These are phyloP conservation scores for Diorhabda elongata DNA, from an alignment of 1,140 invertebrate species.

Conservation along the genomic window DNA sequence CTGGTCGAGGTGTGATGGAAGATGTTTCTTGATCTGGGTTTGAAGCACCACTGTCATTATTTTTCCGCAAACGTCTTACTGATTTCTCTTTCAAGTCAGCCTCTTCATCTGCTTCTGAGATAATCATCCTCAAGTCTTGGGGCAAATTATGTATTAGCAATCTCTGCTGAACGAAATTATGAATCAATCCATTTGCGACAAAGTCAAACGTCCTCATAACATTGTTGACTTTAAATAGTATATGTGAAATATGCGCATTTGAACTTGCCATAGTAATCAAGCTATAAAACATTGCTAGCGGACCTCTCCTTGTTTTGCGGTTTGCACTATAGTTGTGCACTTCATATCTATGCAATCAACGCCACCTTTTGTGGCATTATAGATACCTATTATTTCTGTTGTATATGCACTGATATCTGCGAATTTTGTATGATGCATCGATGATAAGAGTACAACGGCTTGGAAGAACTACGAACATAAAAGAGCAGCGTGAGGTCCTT, in stretches of 20 bases:
- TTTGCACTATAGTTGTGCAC: slow-evolving; percentile 34
- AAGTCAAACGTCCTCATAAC: too few relatives aligned
- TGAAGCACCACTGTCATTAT: too few relatives aligned
- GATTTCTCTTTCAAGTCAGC: too few relatives aligned
- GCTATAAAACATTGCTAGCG: slow-evolving; percentile 13
- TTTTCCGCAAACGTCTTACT: too few relatives aligned
- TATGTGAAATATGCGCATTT: slow-evolving; percentile 7
- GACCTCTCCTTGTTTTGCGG: slow-evolving; percentile 8
- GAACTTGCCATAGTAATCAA: slow-evolving; percentile 4
- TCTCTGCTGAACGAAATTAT: too few relatives aligned
- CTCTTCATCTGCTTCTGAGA: too few relatives aligned
- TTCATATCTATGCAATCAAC: slow-evolving; percentile 45
- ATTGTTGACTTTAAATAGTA: neutral
- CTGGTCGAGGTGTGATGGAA: too few relatives aligned
- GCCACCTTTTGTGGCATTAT: slow-evolving; percentile 45
- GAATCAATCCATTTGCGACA: too few relatives aligned
- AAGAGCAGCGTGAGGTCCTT: slow-evolving; percentile 27
- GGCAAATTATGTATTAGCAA: too few relatives aligned
- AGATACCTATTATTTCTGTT: slow-evolving; percentile 41
- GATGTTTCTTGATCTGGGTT: too few relatives aligned
- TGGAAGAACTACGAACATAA: slow-evolving; percentile 36
- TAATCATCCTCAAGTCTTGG: too few relatives aligned
- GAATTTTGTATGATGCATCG: slow-evolving; percentile 17
- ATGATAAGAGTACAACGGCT: slow-evolving; percentile 30
- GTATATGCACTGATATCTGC: slow-evolving; percentile 31